Conservation (phyloP, 2,797 vertebrate species). For the Cuculus canorus region DNA sequence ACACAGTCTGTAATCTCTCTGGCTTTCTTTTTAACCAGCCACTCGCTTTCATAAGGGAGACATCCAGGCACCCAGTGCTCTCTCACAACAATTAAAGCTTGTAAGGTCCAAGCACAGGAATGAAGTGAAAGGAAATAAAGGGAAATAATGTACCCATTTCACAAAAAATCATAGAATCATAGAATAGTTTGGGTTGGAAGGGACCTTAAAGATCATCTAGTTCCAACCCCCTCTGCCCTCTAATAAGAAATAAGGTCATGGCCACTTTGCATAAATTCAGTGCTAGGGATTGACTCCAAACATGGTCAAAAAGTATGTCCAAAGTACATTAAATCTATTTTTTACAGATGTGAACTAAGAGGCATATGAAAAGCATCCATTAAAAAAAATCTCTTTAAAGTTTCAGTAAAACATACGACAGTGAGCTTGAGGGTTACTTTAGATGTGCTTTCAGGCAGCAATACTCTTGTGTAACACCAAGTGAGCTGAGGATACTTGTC, state of each 20-base stretch:
- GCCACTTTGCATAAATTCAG: neutral
- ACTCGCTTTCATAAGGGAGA: neutral
- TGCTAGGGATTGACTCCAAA: neutral
- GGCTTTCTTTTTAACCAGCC: neutral
- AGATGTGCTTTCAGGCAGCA: slow-evolving; percentile 31
- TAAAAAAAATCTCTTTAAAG: neutral
- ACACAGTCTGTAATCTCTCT: neutral
- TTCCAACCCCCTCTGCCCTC: too few relatives aligned
- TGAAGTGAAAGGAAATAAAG: neutral
- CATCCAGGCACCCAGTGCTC: neutral
- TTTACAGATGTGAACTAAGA: slow-evolving; percentile 1
- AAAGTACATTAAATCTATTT: neutral
- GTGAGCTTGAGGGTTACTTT: slow-evolving; percentile 10
- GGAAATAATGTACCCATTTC: neutral
- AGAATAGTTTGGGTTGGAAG: too few relatives aligned
- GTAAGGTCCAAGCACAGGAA: neutral
- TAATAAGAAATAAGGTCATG: neutral
- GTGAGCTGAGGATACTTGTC: slow-evolving; percentile 24
- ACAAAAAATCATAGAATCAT: too few relatives aligned
- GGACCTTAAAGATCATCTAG: too few relatives aligned
- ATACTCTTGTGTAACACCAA: slow-evolving; percentile 15
- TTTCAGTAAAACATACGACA: neutral
- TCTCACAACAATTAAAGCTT: neutral
- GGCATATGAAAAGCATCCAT: neutral
- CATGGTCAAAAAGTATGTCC: neutral